phyloP scores from a whole-genome alignment of 1,140 invertebrate genomes.

The Ganaspis sp. region DNA sequence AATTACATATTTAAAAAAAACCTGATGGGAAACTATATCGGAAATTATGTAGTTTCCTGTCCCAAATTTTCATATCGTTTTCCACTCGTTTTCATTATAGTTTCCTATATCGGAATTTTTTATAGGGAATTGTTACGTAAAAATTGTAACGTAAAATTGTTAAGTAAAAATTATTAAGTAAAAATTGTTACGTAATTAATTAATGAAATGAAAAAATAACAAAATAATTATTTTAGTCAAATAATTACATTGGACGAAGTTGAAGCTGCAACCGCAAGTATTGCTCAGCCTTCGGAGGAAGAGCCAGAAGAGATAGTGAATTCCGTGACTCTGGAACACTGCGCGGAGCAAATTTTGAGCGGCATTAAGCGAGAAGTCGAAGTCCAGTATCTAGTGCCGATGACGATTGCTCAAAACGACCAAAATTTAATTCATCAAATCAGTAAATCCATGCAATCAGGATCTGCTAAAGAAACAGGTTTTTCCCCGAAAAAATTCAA shows the following conservation, averaged over 20 bases:
- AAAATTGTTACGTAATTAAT: too few species aligned
- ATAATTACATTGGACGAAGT: slow-evolving; percentile 67
- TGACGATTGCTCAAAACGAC: slow-evolving; percentile 62
- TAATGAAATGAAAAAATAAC: too few species aligned
- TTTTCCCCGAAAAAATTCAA: slow-evolving; percentile 5
- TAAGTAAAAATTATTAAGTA: too few species aligned
- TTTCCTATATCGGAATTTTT: too few species aligned
- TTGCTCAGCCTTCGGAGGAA: slow-evolving; percentile 61
- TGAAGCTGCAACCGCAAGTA: slow-evolving; percentile 72
- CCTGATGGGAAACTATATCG: too few species aligned
- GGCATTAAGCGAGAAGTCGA: slow-evolving; percentile 76
- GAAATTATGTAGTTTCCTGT: too few species aligned
- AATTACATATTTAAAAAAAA: too few species aligned
- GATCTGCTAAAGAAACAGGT: slow-evolving; percentile 69
- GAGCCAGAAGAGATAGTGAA: slow-evolving; percentile 59
- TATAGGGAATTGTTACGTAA: too few species aligned
- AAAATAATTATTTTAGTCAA: slow-evolving; percentile 56
- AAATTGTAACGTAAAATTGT: too few species aligned
- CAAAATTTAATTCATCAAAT: slow-evolving; percentile 47
- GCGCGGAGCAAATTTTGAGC: slow-evolving; percentile 76
- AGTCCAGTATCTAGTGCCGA: slow-evolving; percentile 76
- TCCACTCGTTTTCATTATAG: too few species aligned
- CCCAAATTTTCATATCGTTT: too few species aligned
- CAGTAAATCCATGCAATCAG: slow-evolving; percentile 52
- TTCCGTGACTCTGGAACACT: slow-evolving; percentile 72